Percentiles rank a stretch among this genome's conserved stretches.
Evolutionary conservation across 2,888 invertebrate species (phyloP).

Genomic region (Leptogaster cylindrica): DNA sequence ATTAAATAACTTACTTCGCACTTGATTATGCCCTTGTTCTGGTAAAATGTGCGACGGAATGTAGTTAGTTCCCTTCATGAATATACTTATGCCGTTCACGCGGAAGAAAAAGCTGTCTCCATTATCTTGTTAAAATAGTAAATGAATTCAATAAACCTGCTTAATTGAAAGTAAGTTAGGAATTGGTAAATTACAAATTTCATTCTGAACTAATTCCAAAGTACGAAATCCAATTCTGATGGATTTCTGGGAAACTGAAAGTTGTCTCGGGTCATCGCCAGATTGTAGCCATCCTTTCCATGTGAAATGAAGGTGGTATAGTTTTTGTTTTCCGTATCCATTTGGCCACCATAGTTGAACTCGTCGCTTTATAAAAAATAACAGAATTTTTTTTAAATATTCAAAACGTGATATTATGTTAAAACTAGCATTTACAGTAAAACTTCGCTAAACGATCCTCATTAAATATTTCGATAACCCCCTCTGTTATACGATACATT

Average conservation of each 20-base stretch:
- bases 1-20: constrained; percentile 59
- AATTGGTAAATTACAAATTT: constrained; percentile 54
- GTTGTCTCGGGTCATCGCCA: constrained; percentile 52
- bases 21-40: constrained; percentile 68
- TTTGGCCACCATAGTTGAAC: constrained; percentile 93
- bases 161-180: constrained; percentile 20
- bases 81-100: constrained; percentile 85
- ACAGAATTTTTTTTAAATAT: no score
- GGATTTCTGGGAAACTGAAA: constrained; percentile 62
- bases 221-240: constrained; percentile 84
- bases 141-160: not conserved
- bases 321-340: constrained; percentile 80
- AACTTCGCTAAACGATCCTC: no score
- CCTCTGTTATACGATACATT: no score
- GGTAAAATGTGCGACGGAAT: constrained; percentile 88
- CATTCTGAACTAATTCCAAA: constrained; percentile 79
- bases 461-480: no score
- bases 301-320: constrained; percentile 73
- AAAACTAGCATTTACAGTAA: no score
- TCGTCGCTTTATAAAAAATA: constrained; percentile 60
- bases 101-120: constrained; percentile 86
- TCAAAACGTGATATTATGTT: no score
- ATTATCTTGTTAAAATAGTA: constrained; percentile 54
- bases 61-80: constrained; percentile 94
- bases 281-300: constrained; percentile 58